A percentile compares a stretch with the other conserved stretches of the same genome.
phyloP scores from a whole-genome alignment of 2,888 invertebrate genomes.

The Microctonus aethiopoides region DNA sequence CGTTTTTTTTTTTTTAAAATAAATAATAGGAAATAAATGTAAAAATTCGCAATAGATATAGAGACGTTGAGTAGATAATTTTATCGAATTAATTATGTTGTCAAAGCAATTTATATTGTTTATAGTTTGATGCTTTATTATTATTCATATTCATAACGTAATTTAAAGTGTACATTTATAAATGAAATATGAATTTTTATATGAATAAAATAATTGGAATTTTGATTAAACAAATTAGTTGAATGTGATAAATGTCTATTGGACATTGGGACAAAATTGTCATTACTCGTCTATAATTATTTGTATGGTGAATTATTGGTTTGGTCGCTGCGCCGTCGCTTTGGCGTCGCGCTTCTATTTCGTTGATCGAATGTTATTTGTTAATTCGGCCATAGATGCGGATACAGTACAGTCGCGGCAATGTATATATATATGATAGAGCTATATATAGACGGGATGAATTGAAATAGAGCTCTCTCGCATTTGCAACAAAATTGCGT shows the following conservation, averaged over 20 bases:
- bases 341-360: slow-evolving; percentile 13
- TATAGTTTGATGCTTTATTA: no score
- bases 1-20: no score
- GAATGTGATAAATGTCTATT: slow-evolving; percentile 7
- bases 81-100: no score
- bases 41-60: no score
- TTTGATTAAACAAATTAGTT: slow-evolving; percentile 5
- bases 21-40: no score
- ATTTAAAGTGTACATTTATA: not conserved
- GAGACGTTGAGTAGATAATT: no score
- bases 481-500: slow-evolving; percentile 60
- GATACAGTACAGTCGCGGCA: slow-evolving; percentile 21
- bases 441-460: slow-evolving; percentile 23
- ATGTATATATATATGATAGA: slow-evolving; percentile 16
- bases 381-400: slow-evolving; percentile 36
- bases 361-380: slow-evolving; percentile 32
- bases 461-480: slow-evolving; percentile 37
- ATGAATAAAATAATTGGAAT: not conserved
- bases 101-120: no score
- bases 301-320: slow-evolving; percentile 19
- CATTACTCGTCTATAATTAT: slow-evolving; percentile 5
- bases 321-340: slow-evolving; percentile 1
- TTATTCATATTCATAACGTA: no score
- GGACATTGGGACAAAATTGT: slow-evolving; percentile 19
- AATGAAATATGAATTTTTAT: not conserved